phyloP scores from a whole-genome alignment of 2,113 vertebrate genomes.

The Petaurus breviceps region DNA sequence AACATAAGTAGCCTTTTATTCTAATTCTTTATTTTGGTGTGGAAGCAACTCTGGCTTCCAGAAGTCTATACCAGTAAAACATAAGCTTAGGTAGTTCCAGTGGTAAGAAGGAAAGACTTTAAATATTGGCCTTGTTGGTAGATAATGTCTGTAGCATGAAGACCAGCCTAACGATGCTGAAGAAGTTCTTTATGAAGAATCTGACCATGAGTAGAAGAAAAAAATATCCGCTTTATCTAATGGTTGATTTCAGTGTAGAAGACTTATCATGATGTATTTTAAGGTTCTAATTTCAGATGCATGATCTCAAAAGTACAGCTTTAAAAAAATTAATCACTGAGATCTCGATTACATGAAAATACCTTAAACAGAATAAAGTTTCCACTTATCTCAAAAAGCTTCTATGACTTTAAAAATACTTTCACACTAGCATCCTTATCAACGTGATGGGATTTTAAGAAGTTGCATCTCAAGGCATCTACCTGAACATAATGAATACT shows the following conservation, averaged over 20 bases:
- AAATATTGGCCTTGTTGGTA: background rate
- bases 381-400: background rate
- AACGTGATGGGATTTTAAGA: conserved; percentile 45
- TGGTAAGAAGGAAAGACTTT: background rate
- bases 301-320: conserved; percentile 2
- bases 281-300: conserved; percentile 28
- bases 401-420: conserved; percentile 33
- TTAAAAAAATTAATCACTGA: conserved; percentile 2
- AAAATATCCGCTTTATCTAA: background rate
- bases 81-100: background rate
- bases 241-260: background rate
- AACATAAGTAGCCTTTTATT: background rate
- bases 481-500: conserved; percentile 65
- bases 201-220: background rate
- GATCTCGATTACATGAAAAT: background rate
- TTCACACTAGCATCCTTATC: conserved; percentile 49
- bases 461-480: conserved; percentile 45
- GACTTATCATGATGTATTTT: background rate
- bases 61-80: background rate
- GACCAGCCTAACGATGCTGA: background rate
- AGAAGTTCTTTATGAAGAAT: background rate
- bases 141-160: background rate
- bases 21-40: background rate
- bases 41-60: background rate
- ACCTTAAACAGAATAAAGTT: background rate